Evolutionary conservation across 2,113 vertebrate genomes (phyloP).

Genomic region (Rutilus rutilus): DNA sequence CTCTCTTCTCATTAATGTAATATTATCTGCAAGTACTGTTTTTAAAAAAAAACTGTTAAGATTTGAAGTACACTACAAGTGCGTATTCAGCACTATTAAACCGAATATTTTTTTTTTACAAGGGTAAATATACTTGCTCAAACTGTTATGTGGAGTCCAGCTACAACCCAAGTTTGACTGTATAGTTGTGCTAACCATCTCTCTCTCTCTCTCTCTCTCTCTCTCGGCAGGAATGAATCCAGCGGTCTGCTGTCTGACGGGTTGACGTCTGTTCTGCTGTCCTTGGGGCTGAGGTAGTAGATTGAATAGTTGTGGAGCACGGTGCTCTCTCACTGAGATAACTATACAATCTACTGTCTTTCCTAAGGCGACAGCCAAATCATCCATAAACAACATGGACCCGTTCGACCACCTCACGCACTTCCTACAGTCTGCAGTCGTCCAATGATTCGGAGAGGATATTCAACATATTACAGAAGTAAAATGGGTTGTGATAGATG

Average conservation of each 20-base stretch:
- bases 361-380: slow-evolving; percentile 88
- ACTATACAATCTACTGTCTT: slow-evolving; percentile 98
- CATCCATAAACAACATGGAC: slow-evolving; percentile 42
- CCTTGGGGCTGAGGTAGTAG: slow-evolving; percentile 96
- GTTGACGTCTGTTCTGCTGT: slow-evolving; percentile 74
- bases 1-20: too few relatives aligned
- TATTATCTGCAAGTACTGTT: too few relatives aligned
- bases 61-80: neutral
- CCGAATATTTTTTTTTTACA: neutral
- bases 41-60: neutral
- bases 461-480: neutral
- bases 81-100: neutral
- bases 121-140: neutral
- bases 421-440: neutral
- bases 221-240: slow-evolving; percentile 62
- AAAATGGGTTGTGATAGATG: neutral
- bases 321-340: slow-evolving; percentile 84
- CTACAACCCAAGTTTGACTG: neutral
- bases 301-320: slow-evolving; percentile 94
- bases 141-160: neutral
- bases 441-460: neutral
- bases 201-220: slow-evolving; percentile 45
- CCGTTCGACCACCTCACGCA: too few relatives aligned
- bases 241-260: slow-evolving; percentile 47
- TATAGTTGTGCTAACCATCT: slow-evolving; percentile 27